Evolutionary conservation across 2,113 vertebrate species (phyloP).

Genomic region (Coryphaenoides rupestris): DNA sequence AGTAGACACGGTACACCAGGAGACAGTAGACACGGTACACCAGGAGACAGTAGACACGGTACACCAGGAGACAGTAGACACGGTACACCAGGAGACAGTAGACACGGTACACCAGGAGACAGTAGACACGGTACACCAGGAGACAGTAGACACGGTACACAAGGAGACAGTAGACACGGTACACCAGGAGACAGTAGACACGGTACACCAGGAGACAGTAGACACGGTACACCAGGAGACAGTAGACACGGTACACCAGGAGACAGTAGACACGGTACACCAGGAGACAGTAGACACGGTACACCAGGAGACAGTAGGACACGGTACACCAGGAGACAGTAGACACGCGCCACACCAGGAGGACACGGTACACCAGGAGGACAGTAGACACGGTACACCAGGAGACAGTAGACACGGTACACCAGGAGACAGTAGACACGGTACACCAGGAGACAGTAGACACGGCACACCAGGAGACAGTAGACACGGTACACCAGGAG

Average conservation of each 20-base stretch:
- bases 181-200: too few relatives aligned
- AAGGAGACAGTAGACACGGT: not conserved
- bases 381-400: conserved; percentile 45
- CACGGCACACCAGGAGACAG: conserved; percentile 18
- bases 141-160: conserved; percentile 42
- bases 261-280: conserved; percentile 42
- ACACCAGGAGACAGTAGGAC: too few relatives aligned
- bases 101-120: conserved; percentile 46
- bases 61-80: conserved; percentile 18
- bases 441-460: conserved; percentile 46
- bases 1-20: conserved; percentile 45
- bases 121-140: conserved; percentile 45
- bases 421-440: conserved; percentile 13
- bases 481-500: conserved; percentile 45
- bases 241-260: conserved; percentile 45
- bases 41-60: conserved; percentile 39
- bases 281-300: not conserved
- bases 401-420: conserved; percentile 38
- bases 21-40: conserved; percentile 42
- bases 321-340: conserved; percentile 52
- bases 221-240: conserved; percentile 46
- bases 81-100: conserved; percentile 45
- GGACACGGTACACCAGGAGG: conserved; percentile 60
- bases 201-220: conserved; percentile 50
- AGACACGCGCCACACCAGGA: too few relatives aligned